Evolutionary conservation across 1,140 invertebrate genomes (phyloP), one percentile per base, ranked within the genome.

Genomic region (Drosophila takahashii): DNA sequence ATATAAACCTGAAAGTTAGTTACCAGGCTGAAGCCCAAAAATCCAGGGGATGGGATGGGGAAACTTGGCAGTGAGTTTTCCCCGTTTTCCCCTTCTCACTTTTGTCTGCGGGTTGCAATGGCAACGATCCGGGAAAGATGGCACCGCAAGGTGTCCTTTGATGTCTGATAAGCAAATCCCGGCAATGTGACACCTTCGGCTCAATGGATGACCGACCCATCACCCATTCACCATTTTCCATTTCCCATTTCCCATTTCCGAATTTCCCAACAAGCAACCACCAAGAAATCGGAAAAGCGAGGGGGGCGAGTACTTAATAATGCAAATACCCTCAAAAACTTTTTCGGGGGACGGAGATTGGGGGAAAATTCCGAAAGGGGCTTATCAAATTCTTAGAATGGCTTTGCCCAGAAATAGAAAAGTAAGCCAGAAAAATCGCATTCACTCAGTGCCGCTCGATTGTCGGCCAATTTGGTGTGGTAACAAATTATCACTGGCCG

Each of bases 351-450:
- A 4, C 15, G 15, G 48, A 8, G 27, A 8, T 3, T 15, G 50
- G 8, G 50, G 9, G 34, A 62, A 32, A 64, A 67, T 67, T 67
- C 64, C 60, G 18, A 65, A 86, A 81, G 84, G 80, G 77, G 83
- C 83, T 87, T 87, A 79, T 79, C 79, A 79, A 73, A 79, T 83
- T 81, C 79, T 77, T 67, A 62, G 69, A 59, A 83, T 65, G 79
- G 79, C 79, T 83, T 81, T 81, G 47, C 69, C 59, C 47, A 83
- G 59, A 83, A 83, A 83, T 83, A 83, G 84, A 77, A 83, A 79
- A 86, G 65, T 89, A 87, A 87, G 79, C 84, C 75, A 72, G 51
- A 65, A 69, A 74, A 75, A 78, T 79, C 51, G 74, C 47, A 57
- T 32, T 58, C 56, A 69, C 51, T 77, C 36, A 41, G 58, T 6